phyloP scores from a whole-genome alignment of 1,140 invertebrate species.

The Drosophila chauvacae region DNA sequence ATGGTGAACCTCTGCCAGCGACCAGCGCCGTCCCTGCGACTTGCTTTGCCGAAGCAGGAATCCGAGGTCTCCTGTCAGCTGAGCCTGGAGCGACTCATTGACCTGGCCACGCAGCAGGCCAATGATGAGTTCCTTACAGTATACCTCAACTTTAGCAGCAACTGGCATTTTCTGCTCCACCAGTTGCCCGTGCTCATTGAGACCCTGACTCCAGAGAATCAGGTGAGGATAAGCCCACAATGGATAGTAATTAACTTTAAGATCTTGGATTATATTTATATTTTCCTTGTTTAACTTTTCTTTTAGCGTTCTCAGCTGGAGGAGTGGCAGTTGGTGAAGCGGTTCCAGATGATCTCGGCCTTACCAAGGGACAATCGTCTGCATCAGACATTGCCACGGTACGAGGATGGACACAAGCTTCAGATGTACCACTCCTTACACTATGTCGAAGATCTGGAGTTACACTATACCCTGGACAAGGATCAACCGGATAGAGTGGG shows the following conservation, averaged over 20 bases:
- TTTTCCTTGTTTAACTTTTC: not conserved
- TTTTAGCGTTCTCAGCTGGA: slow-evolving; percentile 84
- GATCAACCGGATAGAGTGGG: slow-evolving; percentile 60
- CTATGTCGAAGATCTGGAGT: slow-evolving; percentile 64
- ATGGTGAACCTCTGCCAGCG: slow-evolving; percentile 85
- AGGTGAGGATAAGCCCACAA: slow-evolving; percentile 31
- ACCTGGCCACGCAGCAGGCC: slow-evolving; percentile 67
- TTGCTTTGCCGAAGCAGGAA: slow-evolving; percentile 23
- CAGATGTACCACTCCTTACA: slow-evolving; percentile 65
- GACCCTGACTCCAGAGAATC: slow-evolving; percentile 77
- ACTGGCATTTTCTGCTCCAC: slow-evolving; percentile 84
- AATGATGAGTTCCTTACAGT: slow-evolving; percentile 85
- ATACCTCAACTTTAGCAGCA: slow-evolving; percentile 85
- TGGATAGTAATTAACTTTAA: no score
- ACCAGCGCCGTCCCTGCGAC: slow-evolving; percentile 20
- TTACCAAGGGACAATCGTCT: slow-evolving; percentile 36
- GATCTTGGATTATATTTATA: no score
- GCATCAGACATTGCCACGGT: slow-evolving; percentile 41
- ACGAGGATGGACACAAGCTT: slow-evolving; percentile 74
- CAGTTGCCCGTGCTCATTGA: slow-evolving; percentile 87
- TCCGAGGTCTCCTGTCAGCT: slow-evolving; percentile 85
- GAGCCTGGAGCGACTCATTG: slow-evolving; percentile 85
- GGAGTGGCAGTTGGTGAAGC: slow-evolving; percentile 87
- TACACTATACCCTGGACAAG: slow-evolving; percentile 65
- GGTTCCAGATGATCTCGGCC: slow-evolving; percentile 89